Evolutionary conservation across 2,113 vertebrate genomes (phyloP).

Genomic region (Calypte anna): DNA sequence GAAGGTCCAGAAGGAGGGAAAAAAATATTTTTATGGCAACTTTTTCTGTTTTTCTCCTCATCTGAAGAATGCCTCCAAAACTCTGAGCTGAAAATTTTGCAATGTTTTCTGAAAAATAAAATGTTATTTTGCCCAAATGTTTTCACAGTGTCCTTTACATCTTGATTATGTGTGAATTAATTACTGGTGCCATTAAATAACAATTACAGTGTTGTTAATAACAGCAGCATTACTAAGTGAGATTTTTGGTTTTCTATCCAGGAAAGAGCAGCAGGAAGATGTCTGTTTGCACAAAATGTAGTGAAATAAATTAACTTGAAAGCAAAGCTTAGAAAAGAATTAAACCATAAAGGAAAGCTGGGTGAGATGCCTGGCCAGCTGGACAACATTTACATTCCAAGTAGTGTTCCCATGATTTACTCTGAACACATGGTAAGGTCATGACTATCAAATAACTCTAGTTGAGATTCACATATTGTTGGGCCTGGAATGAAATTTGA

Average conservation of each 20-base stretch:
- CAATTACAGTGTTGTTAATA: neutral
- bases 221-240: neutral
- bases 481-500: neutral
- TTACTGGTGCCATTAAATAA: neutral
- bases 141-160: neutral
- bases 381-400: slow-evolving; percentile 56
- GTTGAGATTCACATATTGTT: neutral
- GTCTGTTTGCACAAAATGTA: neutral
- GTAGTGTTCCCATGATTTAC: slow-evolving; percentile 42
- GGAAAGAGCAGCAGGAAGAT: neutral
- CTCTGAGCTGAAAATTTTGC: neutral
- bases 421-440: slow-evolving; percentile 47
- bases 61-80: neutral
- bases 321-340: slow-evolving; percentile 11
- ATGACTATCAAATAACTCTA: slow-evolving; percentile 34
- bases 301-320: neutral
- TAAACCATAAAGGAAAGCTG: neutral
- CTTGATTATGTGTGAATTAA: neutral
- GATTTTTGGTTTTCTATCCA: neutral
- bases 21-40: neutral
- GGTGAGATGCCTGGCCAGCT: slow-evolving; percentile 45
- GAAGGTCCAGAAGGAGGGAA: neutral
- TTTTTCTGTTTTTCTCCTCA: neutral
- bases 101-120: neutral
- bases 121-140: neutral